A percentile compares a stretch with the other conserved stretches of the same genome.
Conservation (phyloP, 2,797 vertebrate genomes). For the Halcyon leucocephala region DNA sequence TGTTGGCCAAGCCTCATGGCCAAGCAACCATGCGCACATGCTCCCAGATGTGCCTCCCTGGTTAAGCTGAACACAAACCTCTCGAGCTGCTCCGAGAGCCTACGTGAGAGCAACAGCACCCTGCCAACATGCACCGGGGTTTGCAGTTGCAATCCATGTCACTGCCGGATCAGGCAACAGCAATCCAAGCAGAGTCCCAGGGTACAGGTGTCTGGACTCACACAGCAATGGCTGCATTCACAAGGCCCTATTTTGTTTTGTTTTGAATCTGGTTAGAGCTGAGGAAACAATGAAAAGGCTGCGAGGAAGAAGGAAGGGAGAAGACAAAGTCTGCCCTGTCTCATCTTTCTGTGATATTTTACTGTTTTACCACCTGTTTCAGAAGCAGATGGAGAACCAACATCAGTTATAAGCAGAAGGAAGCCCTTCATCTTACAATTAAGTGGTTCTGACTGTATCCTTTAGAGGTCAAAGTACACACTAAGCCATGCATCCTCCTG, state of each 20-base stretch:
- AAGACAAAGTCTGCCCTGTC: accelerated
- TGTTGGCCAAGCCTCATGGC: background rate
- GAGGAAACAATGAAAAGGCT: background rate
- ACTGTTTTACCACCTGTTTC: background rate
- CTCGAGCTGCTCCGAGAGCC: background rate
- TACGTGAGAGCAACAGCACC: background rate
- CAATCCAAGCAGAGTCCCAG: accelerated
- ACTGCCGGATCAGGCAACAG: background rate
- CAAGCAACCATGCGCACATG: accelerated
- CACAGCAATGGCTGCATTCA: background rate
- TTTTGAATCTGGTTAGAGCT: background rate
- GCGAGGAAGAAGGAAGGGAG: background rate
- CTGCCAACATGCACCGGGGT: background rate
- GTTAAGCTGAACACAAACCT: background rate
- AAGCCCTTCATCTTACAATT: background rate
- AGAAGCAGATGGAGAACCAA: background rate
- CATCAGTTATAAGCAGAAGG: background rate
- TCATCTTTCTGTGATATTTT: background rate
- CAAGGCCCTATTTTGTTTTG: background rate
- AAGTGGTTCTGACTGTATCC: background rate
- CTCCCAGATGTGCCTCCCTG: background rate
- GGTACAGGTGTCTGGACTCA: background rate
- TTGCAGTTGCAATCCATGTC: background rate
- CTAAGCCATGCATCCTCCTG: background rate
- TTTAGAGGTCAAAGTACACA: background rate